phyloP scores from a whole-genome alignment of 2,113 vertebrate species.

The Oryzias curvinotus region DNA sequence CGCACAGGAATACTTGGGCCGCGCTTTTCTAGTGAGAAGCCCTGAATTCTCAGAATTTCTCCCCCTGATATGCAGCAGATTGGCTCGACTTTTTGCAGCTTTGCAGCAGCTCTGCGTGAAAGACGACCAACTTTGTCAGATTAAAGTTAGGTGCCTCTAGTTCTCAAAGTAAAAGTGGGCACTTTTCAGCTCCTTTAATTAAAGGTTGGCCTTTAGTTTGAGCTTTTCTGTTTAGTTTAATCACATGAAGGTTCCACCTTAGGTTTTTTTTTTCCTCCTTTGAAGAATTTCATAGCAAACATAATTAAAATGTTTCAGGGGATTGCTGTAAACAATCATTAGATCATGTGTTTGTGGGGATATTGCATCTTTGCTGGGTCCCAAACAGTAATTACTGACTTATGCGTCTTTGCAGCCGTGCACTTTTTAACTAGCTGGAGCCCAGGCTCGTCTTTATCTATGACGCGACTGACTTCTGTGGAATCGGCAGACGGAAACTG shows the following conservation, averaged over 20 bases:
- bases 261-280: not conserved
- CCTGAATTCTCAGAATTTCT: slow-evolving; percentile 50
- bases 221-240: not conserved
- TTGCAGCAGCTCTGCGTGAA: not conserved
- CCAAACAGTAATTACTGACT: not conserved
- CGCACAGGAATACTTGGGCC: slow-evolving; percentile 52
- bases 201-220: not conserved
- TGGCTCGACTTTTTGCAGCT: not conserved
- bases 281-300: slow-evolving; percentile 4
- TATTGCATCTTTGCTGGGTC: not conserved
- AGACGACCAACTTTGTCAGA: not conserved
- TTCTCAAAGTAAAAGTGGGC: not conserved
- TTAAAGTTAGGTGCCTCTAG: not conserved
- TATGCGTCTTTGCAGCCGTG: not conserved
- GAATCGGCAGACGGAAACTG: not conserved
- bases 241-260: not conserved
- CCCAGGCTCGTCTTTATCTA: slow-evolving; percentile 4
- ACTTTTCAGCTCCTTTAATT: not conserved
- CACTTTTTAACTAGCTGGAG: not conserved
- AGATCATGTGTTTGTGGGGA: not conserved
- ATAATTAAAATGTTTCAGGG: slow-evolving; percentile 1
- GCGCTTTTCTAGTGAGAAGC: not conserved
- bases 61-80: slow-evolving; percentile 33
- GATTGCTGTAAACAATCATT: slow-evolving; percentile 7
- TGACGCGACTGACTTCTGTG: not conserved